These are phyloP conservation scores for Drosophila lacicola DNA, from an alignment of 2,888 invertebrate species.

Conservation along the genomic window DNA sequence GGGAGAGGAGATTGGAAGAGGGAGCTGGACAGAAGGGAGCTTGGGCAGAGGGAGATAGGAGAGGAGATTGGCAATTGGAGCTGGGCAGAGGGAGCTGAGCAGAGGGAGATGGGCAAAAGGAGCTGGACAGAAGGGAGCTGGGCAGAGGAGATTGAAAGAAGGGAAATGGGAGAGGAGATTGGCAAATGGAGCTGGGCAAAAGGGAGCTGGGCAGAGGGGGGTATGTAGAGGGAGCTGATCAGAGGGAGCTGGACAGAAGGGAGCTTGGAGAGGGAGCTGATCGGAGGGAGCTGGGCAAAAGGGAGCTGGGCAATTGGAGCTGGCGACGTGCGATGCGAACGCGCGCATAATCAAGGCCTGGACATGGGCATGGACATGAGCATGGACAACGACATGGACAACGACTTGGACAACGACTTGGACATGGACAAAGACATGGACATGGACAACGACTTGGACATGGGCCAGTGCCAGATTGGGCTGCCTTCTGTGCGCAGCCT, in stretches of 20 bases:
- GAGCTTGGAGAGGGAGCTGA: no score
- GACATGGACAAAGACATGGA: slow-evolving; percentile 17
- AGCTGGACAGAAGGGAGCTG: background rate
- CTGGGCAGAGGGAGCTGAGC: background rate
- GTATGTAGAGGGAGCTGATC: background rate
- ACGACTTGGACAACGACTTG: slow-evolving; percentile 16
- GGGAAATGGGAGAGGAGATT: slow-evolving; percentile 1
- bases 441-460: slow-evolving; percentile 40
- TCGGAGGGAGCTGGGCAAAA: no score
- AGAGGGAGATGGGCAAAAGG: no score
- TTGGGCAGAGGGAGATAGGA: slow-evolving; percentile 1
- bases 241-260: no score
- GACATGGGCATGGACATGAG: slow-evolving; percentile 45
- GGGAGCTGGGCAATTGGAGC: slow-evolving; percentile 35
- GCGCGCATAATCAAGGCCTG: slow-evolving; percentile 77
- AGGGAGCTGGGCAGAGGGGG: background rate
- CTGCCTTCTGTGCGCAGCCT: slow-evolving; percentile 53
- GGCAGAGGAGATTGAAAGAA: slow-evolving; percentile 12
- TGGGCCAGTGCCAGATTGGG: slow-evolving; percentile 58
- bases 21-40: background rate
- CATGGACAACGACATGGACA: slow-evolving; percentile 40
- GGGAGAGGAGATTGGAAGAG: no score
- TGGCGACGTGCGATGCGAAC: slow-evolving; percentile 66
- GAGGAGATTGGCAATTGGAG: background rate
- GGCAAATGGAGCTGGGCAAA: background rate